Evolutionary conservation across 37 sponge, comb jelly and placozoan genomes (phyloP), one percentile per base, ranked within the genome.

Genomic region (Eunapius fragilis): DNA sequence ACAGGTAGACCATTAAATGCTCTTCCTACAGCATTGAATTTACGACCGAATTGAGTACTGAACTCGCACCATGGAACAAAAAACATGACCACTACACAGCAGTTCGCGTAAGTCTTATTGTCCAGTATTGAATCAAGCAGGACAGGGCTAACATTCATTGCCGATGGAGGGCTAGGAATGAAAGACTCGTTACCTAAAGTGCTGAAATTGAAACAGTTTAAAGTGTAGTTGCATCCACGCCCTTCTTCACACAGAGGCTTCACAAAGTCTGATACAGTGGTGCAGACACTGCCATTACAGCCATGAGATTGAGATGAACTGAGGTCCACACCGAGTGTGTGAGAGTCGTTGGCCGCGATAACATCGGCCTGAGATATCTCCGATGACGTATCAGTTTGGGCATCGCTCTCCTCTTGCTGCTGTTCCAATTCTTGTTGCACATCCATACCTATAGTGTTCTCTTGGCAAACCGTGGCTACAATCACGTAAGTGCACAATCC

Each of bases 61-160:
- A 77, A 94, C 25, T 73, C 73, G 77, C 91, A 94, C 85, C 87
- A 86, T 2, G 85, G 78, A 13, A 86, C 94, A 85, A 85, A 94
- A 81, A 90, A 94, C 75, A 90, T 81, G 24, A 94, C 94, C n/a
- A 94, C 35, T 12, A 79, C 82, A 94, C 94, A 94, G 32, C 34
- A 41, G 47, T 88, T 90, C 19, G 37, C 48, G 17, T 67, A n/a
- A 0, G 47, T 41, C 17, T 41, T 25, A 35, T 81, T 74, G 31
- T 91, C 82, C 70, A 90, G 58, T 11, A 94, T 71, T 23, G 32
- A n/a, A 67, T 87, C 68, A 74, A 94, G 67, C 41, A 85, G 68
- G 17, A 50, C n/a, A 25, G 85, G 74, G 28, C 34, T 88, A 27
- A 94, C 86, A 24, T 84, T 31, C 26, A 87, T 19, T 4, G 70